Conservation (phyloP, 1,140 invertebrate species). For the Drusus annulatus region DNA sequence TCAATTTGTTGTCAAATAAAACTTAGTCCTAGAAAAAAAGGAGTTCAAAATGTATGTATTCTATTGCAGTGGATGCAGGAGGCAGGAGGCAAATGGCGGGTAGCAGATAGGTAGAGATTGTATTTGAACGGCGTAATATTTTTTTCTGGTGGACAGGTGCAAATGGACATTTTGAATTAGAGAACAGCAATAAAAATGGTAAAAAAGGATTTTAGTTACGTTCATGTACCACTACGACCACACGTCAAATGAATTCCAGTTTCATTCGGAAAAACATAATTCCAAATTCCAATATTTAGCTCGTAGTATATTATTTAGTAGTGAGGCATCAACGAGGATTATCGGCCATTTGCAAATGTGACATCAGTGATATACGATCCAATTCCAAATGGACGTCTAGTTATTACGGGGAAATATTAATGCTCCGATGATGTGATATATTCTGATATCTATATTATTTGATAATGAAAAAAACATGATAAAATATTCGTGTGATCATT, state of each 20-base stretch:
- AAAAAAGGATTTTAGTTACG: slow-evolving; percentile 30
- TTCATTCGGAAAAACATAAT: slow-evolving; percentile 49
- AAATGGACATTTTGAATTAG: slow-evolving; percentile 53
- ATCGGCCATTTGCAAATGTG: slow-evolving; percentile 44
- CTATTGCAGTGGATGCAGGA: no score
- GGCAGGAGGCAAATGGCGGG: no score
- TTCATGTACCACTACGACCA: slow-evolving; percentile 30
- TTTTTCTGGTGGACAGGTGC: slow-evolving; percentile 46
- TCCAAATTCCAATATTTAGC: slow-evolving; percentile 43
- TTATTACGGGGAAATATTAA: slow-evolving; percentile 27
- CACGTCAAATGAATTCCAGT: slow-evolving; percentile 49
- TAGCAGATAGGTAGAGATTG: background rate
- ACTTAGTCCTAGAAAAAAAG: no score
- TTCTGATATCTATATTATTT: slow-evolving; percentile 10
- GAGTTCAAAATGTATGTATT: no score
- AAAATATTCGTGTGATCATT: slow-evolving; percentile 22
- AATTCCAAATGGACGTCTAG: slow-evolving; percentile 43
- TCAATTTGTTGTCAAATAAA: no score
- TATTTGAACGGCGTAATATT: slow-evolving; percentile 37
- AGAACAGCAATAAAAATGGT: slow-evolving; percentile 50
- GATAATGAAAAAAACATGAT: slow-evolving; percentile 21
- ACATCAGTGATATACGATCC: slow-evolving; percentile 50
- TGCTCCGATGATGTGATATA: slow-evolving; percentile 15
- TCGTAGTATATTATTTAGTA: slow-evolving; percentile 32
- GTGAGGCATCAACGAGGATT: slow-evolving; percentile 43